Base-by-base conservation (phyloP, 2,888 invertebrate genomes). In the Lithophane ornitopus region DNA sequence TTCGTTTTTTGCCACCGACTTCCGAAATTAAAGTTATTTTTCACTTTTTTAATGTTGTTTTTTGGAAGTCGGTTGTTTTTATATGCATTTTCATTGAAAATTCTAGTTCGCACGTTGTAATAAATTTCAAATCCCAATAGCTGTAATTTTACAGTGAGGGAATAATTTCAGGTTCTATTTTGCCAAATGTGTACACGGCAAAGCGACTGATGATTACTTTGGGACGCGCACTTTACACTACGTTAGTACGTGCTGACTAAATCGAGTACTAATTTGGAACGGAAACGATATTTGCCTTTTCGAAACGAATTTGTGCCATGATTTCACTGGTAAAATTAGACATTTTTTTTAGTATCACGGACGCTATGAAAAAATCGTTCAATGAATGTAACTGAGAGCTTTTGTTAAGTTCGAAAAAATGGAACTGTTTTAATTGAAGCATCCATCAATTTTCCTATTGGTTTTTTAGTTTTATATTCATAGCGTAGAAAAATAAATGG, bases 101-200 rank as follows among this genome's bases (percentile, higher is more conserved):
- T 80, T 85, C 69, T 79, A 78, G 77, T 67, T 78, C 62, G 52
- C 46, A 67, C 28, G 59, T 73, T 34, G 46, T 56, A 79, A 83
- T 86, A 72, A 68, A 86, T 79, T 83, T 79, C 0, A 59, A 80
- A 49, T 79, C 76, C 77, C 81, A 62, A 84, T 73, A 49, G 61
- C 41, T 65, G 70, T 81, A 83, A 83, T 83, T 86, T 49, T 39
- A 77, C 82, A 78, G 74, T 76, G 73, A 28, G 59, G 65, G 72
- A 80, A 81, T 81, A 74, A 85, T 80, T 80, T 71, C 52, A 39
- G 73, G 63, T 78, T 78, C 74, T 63, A 86, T 78, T 85, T 85
- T 58, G 49, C 41, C 74, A 46, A 80, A 76, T 78, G 76, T 75
- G 74, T 77, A 70, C 69, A 65, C 44, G 54, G 70, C 26, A 76